A percentile compares a stretch with the other conserved stretches of the same genome.
Conservation (phyloP, 2,888 invertebrate genomes). For the Sphaeridia pumilis region DNA sequence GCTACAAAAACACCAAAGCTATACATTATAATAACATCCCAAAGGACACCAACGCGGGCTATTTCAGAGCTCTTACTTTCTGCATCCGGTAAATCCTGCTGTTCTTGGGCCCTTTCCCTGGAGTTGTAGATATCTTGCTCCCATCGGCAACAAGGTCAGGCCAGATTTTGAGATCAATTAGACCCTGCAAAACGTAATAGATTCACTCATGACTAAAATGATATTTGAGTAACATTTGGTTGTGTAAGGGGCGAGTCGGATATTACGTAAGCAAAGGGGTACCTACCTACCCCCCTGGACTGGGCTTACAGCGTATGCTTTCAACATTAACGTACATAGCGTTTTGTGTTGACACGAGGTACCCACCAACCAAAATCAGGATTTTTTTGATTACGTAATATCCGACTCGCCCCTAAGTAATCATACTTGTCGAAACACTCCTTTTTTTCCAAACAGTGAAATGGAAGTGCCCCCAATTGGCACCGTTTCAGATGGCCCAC, state of each 20-base stretch:
- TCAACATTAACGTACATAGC: too few species aligned
- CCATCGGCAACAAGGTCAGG: constrained; percentile 71
- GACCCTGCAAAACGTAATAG: constrained; percentile 43
- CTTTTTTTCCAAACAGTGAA: constrained; percentile 86
- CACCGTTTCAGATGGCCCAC: constrained; percentile 67
- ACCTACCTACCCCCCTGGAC: too few species aligned
- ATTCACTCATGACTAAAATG: too few species aligned
- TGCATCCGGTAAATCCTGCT: constrained; percentile 34
- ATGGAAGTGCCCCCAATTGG: constrained; percentile 89
- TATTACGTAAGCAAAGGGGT: too few species aligned
- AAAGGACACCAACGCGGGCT: not conserved
- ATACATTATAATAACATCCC: not conserved
- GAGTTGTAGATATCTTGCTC: constrained; percentile 56
- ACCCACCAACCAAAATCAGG: not conserved
- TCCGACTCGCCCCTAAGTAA: not conserved
- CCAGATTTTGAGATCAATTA: constrained; percentile 86
- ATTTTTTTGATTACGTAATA: not conserved
- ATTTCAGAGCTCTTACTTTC: constrained; percentile 18
- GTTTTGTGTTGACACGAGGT: too few species aligned
- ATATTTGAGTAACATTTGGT: too few species aligned
- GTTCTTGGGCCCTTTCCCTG: constrained; percentile 65
- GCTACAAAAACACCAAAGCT: constrained; percentile 38
- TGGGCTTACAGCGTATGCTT: too few species aligned
- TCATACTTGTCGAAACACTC: constrained; percentile 69
- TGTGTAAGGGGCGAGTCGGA: too few species aligned